phyloP scores from a whole-genome alignment of 92 coral and sea anemone genomes.

The Porites rus region DNA sequence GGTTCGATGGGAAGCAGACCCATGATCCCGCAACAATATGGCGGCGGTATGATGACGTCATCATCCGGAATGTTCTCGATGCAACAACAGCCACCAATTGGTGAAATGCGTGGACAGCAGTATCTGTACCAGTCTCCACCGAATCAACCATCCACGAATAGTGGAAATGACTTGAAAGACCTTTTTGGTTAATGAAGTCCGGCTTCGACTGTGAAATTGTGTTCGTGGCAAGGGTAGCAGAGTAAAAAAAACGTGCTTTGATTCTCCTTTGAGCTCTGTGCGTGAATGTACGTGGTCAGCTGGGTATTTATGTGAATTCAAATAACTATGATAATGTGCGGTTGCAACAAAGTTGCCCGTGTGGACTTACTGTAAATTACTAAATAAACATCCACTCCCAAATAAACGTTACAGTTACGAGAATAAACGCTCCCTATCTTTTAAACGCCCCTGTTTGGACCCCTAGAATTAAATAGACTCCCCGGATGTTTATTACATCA shows the following conservation, averaged over 20 bases:
- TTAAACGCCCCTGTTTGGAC: too few relatives aligned
- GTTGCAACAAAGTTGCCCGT: too few relatives aligned
- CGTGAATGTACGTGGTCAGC: background rate
- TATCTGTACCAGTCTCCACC: conserved; percentile 60
- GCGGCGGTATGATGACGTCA: conserved; percentile 64
- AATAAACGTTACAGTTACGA: too few relatives aligned
- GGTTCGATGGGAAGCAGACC: conserved; percentile 76
- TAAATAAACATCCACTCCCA: too few relatives aligned
- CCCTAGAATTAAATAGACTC: too few relatives aligned
- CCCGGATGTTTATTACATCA: too few relatives aligned
- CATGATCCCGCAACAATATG: conserved; percentile 69
- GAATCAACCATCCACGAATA: conserved; percentile 38
- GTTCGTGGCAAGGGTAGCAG: too few relatives aligned
- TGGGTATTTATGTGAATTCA: too few relatives aligned
- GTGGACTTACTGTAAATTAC: too few relatives aligned
- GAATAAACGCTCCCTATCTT: too few relatives aligned
- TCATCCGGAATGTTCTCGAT: conserved; percentile 75
- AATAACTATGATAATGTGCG: too few relatives aligned
- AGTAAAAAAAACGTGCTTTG: background rate
- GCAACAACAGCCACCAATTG: conserved; percentile 67
- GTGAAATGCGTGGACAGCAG: conserved; percentile 49
- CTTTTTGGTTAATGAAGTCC: conserved; percentile 70
- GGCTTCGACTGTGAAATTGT: background rate
- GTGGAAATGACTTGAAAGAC: conserved; percentile 76
- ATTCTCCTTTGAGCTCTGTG: background rate